A percentile compares a stretch with the other conserved stretches of the same genome.
phyloP scores from a whole-genome alignment of 1,140 invertebrate genomes.

The Nasonia longicornis region DNA sequence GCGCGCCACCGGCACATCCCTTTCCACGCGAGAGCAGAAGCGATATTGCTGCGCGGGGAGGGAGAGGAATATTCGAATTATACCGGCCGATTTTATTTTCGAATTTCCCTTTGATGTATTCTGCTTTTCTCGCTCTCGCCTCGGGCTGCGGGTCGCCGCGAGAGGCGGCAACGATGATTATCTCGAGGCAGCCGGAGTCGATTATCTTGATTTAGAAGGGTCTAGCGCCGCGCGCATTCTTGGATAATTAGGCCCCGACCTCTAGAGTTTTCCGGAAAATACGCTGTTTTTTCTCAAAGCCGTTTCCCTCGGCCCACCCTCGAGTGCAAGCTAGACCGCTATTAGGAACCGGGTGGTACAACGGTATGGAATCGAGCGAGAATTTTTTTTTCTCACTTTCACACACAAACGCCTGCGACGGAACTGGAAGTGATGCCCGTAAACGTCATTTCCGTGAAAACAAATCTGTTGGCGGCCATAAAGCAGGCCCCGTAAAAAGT shows the following conservation, averaged over 20 bases:
- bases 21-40: constrained; percentile 36
- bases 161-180: constrained; percentile 27
- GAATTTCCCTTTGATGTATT: constrained; percentile 6
- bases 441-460: constrained; percentile 41
- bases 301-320: neutral
- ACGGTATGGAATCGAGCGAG: neutral
- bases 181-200: constrained; percentile 32
- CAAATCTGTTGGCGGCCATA: constrained; percentile 36
- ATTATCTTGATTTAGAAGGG: constrained; percentile 47
- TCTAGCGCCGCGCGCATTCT: constrained; percentile 34
- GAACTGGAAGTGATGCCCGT: constrained; percentile 1
- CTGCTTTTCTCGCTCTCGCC: neutral
- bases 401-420: neutral
- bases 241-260: constrained; percentile 34
- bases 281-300: neutral
- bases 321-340: neutral
- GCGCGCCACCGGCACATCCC: constrained; percentile 35
- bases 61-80: neutral
- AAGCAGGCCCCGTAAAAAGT: constrained; percentile 26
- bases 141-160: neutral
- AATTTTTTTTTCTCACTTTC: neutral
- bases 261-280: constrained; percentile 29
- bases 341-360: neutral
- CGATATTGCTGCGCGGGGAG: neutral
- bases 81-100: constrained; percentile 32